phyloP scores from a whole-genome alignment of 1,140 invertebrate species.

The Armadillidium nasatum region DNA sequence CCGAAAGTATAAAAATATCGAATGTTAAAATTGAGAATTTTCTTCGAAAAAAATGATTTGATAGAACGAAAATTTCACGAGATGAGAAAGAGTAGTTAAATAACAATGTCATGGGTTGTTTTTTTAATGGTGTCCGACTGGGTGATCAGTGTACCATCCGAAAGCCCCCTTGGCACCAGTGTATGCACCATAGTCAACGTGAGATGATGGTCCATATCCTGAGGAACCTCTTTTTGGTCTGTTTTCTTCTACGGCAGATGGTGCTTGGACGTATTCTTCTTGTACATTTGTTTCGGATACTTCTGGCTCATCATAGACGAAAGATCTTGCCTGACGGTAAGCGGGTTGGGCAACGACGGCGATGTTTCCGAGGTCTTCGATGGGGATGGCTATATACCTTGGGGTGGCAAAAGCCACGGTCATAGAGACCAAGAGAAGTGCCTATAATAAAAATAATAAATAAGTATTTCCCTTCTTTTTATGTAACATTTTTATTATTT shows the following conservation, averaged over 20 bases:
- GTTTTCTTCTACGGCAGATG: not conserved
- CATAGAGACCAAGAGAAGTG: not conserved
- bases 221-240: not conserved
- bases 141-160: slow-evolving; percentile 48
- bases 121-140: slow-evolving; percentile 37
- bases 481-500: too few relatives aligned
- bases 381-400: slow-evolving; percentile 27
- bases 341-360: slow-evolving; percentile 4
- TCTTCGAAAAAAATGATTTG: too few relatives aligned
- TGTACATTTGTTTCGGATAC: not conserved
- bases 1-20: too few relatives aligned
- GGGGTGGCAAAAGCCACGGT: slow-evolving; percentile 9
- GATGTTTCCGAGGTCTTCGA: slow-evolving; percentile 26
- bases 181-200: slow-evolving; percentile 49
- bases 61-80: too few relatives aligned
- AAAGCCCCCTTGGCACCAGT: slow-evolving; percentile 48
- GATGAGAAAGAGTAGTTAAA: not conserved
- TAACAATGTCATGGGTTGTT: too few relatives aligned
- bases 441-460: not conserved
- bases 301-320: slow-evolving; percentile 12
- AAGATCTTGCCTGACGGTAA: slow-evolving; percentile 19
- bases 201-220: slow-evolving; percentile 32
- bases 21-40: too few relatives aligned
- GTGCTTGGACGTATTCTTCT: not conserved
- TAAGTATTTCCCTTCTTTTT: too few relatives aligned